Base-by-base conservation (phyloP, 2,113 vertebrate species). In the Geococcyx californianus region DNA sequence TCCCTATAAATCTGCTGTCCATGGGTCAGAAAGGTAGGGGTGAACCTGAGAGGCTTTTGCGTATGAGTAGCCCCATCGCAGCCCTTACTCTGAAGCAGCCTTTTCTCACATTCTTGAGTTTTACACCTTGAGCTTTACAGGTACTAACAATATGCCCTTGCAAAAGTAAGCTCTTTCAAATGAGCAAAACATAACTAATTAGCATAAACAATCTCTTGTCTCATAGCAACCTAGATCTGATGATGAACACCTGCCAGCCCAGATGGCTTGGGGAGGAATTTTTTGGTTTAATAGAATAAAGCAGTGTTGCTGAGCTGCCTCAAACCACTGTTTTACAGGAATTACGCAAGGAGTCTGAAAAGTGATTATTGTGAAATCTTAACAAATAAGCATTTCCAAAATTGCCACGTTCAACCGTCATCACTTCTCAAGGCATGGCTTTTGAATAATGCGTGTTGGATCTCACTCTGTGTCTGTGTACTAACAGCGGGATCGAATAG, bases 181-280 rank as follows among this genome's bases (percentile, higher is more conserved):
- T 92, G 95, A 98, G 55, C 55, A 97, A 93, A 97, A 96, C 21
- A 8, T 75, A 91, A 69, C 82, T 97, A 97, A 98, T 98, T 97
- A 98, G 76, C 92, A 97, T 97, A 95, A 96, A 96, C 67, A 91
- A 92, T 84, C 68, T 95, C 79, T 77, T 89, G 96, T 98, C 89
- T 98, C 97, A 91, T 97, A 97, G 97, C 97, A 98, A 97, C 96
- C 55, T 92, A 92, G 91, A 96, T 97, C 85, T 97, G 96, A 93
- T 97, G 97, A 98, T 97, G 96, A 98, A 97, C 97, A 98, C 98
- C 97, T 98, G 98, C 95, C 97, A 98, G 82, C 92, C 95, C 97
- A 98, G 97, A 98, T 98, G 97, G 97, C 96, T 96, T 96, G 76
- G 76, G 81, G 45, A 97, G 84, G 89, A 97, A 95, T 94, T 97